Conservation (phyloP, 2,888 invertebrate species). For the Drosophila anomalata region DNA sequence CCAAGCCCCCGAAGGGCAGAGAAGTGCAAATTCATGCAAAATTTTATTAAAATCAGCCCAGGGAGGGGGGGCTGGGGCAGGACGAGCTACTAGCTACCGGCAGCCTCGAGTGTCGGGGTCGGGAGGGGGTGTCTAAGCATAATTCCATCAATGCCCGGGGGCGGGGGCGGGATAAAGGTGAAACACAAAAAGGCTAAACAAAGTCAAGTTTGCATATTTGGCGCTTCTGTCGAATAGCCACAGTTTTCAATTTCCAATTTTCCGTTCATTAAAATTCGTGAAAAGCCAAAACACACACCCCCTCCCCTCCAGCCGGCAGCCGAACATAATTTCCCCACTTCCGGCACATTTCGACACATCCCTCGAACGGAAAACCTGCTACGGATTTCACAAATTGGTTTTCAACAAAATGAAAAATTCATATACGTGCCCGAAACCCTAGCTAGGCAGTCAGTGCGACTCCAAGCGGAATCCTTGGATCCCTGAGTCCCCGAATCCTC, state of each 20-base stretch:
- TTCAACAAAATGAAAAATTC: constrained; percentile 78
- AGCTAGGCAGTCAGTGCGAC: not conserved
- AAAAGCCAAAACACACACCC: constrained; percentile 53
- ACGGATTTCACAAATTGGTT: constrained; percentile 77
- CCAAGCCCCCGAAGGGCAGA: not conserved
- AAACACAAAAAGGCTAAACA: constrained; percentile 12
- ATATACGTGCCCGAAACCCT: constrained; percentile 52
- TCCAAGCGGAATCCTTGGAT: not conserved
- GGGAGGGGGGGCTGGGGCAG: not conserved
- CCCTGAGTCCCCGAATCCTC: constrained; percentile 7
- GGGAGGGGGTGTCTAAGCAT: constrained; percentile 49
- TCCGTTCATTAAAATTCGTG: constrained; percentile 73
- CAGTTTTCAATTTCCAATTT: constrained; percentile 74
- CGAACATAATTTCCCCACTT: constrained; percentile 44
- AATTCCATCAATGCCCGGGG: constrained; percentile 73
- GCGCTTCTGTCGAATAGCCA: constrained; percentile 53
- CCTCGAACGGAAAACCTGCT: constrained; percentile 55
- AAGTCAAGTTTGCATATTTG: constrained; percentile 30
- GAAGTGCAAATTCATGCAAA: constrained; percentile 63
- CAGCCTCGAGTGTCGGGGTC: constrained; percentile 36
- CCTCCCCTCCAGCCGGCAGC: constrained; percentile 8
- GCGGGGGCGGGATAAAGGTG: constrained; percentile 19
- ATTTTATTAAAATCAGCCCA: constrained; percentile 58
- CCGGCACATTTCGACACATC: constrained; percentile 39
- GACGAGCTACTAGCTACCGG: constrained; percentile 7